A percentile compares a stretch with the other conserved stretches of the same genome.
phyloP scores from a whole-genome alignment of 35 echinoderm and acorn worm species.

The Strongylocentrotus purpuratus region DNA sequence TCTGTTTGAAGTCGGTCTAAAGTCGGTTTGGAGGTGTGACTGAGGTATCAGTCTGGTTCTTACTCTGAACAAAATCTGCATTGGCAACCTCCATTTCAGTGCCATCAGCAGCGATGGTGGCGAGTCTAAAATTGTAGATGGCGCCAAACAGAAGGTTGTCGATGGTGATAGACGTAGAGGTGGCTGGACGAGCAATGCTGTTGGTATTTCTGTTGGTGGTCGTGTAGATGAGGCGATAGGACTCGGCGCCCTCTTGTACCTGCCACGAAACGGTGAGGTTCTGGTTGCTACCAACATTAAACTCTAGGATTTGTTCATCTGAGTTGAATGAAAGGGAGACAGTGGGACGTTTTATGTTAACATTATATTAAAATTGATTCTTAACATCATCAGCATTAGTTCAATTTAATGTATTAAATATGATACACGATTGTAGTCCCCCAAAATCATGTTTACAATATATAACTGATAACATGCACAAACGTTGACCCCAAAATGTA shows the following conservation, averaged over 20 bases:
- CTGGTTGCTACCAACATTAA: background rate
- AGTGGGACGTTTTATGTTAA: too few relatives aligned
- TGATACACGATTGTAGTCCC: too few relatives aligned
- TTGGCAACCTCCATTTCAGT: background rate
- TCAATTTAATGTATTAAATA: too few relatives aligned
- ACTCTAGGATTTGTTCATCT: slow-evolving; percentile 14
- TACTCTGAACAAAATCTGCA: slow-evolving; percentile 26
- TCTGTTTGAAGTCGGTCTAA: too few relatives aligned
- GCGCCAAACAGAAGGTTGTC: background rate
- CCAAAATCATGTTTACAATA: too few relatives aligned
- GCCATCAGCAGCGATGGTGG: background rate
- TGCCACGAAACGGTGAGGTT: background rate
- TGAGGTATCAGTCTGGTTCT: background rate
- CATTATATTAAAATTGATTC: too few relatives aligned
- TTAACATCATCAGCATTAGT: too few relatives aligned
- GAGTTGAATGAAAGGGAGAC: background rate
- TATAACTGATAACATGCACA: too few relatives aligned
- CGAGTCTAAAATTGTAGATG: slow-evolving; percentile 36
- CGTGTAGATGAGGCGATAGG: slow-evolving; percentile 24
- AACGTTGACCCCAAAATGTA: too few relatives aligned
- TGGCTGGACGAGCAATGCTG: background rate
- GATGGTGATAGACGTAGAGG: background rate
- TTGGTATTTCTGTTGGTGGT: slow-evolving; percentile 29
- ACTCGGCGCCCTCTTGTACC: background rate
- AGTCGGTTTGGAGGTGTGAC: too few relatives aligned